These are phyloP conservation scores for Eonycteris spelaea DNA, from an alignment of 2,113 vertebrate genomes.

Conservation along the genomic window DNA sequence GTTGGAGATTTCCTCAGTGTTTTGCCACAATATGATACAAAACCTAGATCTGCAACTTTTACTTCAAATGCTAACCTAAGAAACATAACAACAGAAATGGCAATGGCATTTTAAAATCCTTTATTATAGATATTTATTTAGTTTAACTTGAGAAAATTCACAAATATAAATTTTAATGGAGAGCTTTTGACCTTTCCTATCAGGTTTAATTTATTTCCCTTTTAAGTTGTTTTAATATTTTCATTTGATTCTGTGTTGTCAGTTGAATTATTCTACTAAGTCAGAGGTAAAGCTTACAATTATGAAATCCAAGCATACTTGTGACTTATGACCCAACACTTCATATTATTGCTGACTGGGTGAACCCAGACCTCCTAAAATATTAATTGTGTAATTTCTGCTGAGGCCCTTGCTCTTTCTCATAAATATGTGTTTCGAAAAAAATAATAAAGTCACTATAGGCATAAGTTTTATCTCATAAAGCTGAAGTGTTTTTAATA, in stretches of 20 bases:
- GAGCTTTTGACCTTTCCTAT: slow-evolving; percentile 47
- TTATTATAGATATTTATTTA: slow-evolving; percentile 58
- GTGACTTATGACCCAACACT: slow-evolving; percentile 52
- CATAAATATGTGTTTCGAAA: slow-evolving; percentile 61
- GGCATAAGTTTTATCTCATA: slow-evolving; percentile 53
- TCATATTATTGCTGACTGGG: slow-evolving; percentile 55
- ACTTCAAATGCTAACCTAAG: neutral
- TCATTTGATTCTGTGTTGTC: slow-evolving; percentile 42
- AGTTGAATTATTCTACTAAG: slow-evolving; percentile 40
- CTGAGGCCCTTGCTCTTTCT: slow-evolving; percentile 48
- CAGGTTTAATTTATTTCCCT: slow-evolving; percentile 63
- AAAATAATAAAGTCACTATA: slow-evolving; percentile 49
- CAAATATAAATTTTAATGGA: slow-evolving; percentile 59
- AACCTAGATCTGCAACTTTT: neutral
- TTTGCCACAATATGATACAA: neutral
- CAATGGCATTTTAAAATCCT: neutral
- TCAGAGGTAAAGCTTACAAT: slow-evolving; percentile 53
- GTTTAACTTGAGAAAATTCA: slow-evolving; percentile 46
- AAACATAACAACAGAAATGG: neutral
- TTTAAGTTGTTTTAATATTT: slow-evolving; percentile 63
- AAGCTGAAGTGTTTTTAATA: slow-evolving; percentile 63
- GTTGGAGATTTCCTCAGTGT: neutral
- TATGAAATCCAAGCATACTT: slow-evolving; percentile 60
- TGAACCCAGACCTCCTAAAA: slow-evolving; percentile 62
- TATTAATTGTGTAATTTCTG: slow-evolving; percentile 69